Evolutionary conservation across 1,140 invertebrate genomes (phyloP), one percentile per base, ranked within the genome.

Genomic region (Delia radicum): DNA sequence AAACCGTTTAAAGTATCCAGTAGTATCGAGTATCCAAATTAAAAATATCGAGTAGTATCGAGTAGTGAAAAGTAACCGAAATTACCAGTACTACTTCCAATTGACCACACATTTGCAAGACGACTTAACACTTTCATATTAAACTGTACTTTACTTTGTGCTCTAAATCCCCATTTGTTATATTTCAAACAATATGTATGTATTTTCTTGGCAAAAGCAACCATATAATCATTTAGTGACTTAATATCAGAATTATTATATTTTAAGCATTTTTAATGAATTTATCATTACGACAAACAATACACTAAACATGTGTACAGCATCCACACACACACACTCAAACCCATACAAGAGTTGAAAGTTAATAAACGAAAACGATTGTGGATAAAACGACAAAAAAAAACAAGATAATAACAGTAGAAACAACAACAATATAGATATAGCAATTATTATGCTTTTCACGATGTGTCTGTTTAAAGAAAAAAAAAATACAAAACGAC

Each of bases 371-470:
- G 28, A 62, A 28, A 33, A 28, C 48, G 55, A 24, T 33, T 33
- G 18, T 26, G 48, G 48, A 18, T 24, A 55, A 27, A 15, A 74
- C 21, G n/a, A 33, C 21, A 18, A 31, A 31, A 46, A 26, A 37
- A 46, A 37, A 46, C 12, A 69, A 18, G 8, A 72, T 12, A 46
- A 13, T 37, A 37, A 10, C 5, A 55, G 7, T 55, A 55, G 29
- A 8, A 63, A 31, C 62, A 63, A 29, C 5, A 42, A 26, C 29
- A 29, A 18, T 63, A 46, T 10, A 42, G 67, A 2, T 75, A 48
- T 67, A 10, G 71, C 75, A 76, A 76, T 76, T 76, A 76, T 76
- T 76, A 76, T 33, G 71, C 75, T 76, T 73, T 73, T 76, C 69
- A 76, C 71, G 71, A 76, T 76, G 75, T 76, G 75, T 48, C 74